phyloP scores from a whole-genome alignment of 2,797 vertebrate genomes.

The Trichosurus vulpecula region DNA sequence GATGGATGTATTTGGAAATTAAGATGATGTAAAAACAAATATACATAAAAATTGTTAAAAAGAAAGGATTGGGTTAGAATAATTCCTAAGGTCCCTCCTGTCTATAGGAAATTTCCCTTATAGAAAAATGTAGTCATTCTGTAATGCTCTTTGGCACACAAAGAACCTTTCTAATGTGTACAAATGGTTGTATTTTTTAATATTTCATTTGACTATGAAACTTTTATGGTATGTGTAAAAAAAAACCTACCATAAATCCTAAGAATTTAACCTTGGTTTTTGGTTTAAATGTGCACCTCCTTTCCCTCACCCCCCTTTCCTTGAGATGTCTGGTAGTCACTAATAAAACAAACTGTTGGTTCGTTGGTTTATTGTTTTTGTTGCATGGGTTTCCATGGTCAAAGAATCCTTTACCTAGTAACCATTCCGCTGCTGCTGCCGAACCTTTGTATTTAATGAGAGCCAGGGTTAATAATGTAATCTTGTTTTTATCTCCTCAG shows the following conservation, averaged over 20 bases:
- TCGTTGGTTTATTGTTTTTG: background rate
- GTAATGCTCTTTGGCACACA: background rate
- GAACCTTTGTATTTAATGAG: background rate
- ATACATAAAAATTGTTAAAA: slow-evolving; percentile 20
- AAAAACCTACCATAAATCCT: background rate
- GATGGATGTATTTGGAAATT: background rate
- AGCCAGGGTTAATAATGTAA: background rate
- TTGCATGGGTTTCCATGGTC: background rate
- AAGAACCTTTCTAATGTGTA: background rate
- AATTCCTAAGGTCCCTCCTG: slow-evolving; percentile 39
- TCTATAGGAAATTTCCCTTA: slow-evolving; percentile 36
- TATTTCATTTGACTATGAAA: background rate
- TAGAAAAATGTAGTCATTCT: slow-evolving; percentile 36
- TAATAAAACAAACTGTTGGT: background rate
- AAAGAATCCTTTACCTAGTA: background rate
- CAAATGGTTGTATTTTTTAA: slow-evolving; percentile 23
- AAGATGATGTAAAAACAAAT: background rate
- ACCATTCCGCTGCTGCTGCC: background rate
- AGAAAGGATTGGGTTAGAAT: background rate
- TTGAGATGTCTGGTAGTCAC: background rate
- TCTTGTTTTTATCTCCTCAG: background rate
- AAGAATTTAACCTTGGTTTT: slow-evolving; percentile 45
- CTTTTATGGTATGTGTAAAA: background rate
- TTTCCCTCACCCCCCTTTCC: background rate
- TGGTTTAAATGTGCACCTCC: slow-evolving; percentile 7